phyloP scores from a whole-genome alignment of 2,797 vertebrate genomes.

The Perodicticus potto region DNA sequence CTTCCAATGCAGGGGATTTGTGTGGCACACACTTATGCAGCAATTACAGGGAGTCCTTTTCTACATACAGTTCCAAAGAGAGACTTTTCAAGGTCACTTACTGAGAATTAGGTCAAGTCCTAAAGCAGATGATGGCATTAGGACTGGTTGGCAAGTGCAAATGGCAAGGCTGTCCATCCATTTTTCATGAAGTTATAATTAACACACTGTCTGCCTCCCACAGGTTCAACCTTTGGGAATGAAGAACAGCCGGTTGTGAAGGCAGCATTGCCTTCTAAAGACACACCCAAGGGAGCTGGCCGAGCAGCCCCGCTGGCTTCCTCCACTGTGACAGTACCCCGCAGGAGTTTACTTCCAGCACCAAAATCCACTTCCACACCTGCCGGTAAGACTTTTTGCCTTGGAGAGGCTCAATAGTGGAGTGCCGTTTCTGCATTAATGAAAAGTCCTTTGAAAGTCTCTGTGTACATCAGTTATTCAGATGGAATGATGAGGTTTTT shows the following conservation, averaged over 20 bases:
- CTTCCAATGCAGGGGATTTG: neutral
- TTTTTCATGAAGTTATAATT: constrained; percentile 86
- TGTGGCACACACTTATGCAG: neutral
- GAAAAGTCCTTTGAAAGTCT: constrained; percentile 46
- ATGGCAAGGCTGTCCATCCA: constrained; percentile 56
- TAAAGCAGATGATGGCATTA: neutral
- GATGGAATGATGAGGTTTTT: neutral
- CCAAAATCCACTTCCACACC: constrained; percentile 89
- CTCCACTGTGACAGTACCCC: constrained; percentile 88
- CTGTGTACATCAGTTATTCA: neutral
- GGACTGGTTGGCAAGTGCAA: constrained; percentile 25
- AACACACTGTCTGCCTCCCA: constrained; percentile 70
- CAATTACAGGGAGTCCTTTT: neutral
- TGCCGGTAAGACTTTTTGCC: constrained; percentile 87
- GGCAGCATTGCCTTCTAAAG: constrained; percentile 86
- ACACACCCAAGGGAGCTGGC: constrained; percentile 86
- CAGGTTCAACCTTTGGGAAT: constrained; percentile 90
- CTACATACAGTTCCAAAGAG: neutral
- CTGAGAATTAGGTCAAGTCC: neutral
- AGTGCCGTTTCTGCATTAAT: neutral
- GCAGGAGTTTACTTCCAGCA: constrained; percentile 92
- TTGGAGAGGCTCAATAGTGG: neutral
- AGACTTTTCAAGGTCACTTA: neutral
- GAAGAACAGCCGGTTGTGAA: constrained; percentile 90
- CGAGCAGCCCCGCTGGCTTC: constrained; percentile 85